Base-by-base conservation (phyloP, 2,113 vertebrate genomes). In the Chionis minor region DNA sequence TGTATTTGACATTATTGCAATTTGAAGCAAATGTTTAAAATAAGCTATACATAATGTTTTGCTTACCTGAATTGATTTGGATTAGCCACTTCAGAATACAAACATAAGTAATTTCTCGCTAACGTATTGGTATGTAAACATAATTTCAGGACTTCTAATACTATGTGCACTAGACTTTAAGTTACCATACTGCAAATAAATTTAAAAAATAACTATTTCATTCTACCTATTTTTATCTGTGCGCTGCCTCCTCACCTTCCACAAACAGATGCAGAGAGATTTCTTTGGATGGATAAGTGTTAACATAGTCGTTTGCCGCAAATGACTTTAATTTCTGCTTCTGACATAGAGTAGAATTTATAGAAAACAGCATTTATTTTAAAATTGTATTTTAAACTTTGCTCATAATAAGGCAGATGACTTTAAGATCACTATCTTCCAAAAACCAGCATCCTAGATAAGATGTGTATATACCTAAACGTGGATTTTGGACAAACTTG, bases 101-200 rank as follows among this genome's bases (percentile, higher is more conserved):
- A 69, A 13, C 63, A 14, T 3, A 65, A 91, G 51, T 69, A 30
- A 71, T 14, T 85, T 81, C 56, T 44, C 44, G 14, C 44, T 73
- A 49, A 61, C 28, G 5, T 54, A 38, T 40, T 86, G 55, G 20
- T 80, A 49, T 88, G 47, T 83, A 83, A 90, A 62, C 42, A 30
- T 71, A 49, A 38, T 69, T 90, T 90, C 32, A 72, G 72, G 71
- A 51, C 19, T 91, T 79, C 52, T 56, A 28, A 75, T 65, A 49
- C 22, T 70, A 10, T 92, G 63, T 92, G 77, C 83, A 62, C 80
- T 63, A 65, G 16, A 65, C 70, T 88, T 84, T 51, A 62, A 91
- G n/a, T 79, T 85, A 84, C 63, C 42, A 47, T 63, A 77, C 85
- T 93, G 78, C 52, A 88, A 97, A 94, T 95, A 93, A 93, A 95